These are phyloP conservation scores for Coreius guichenoti DNA, from an alignment of 2,797 vertebrate species.

Conservation along the genomic window DNA sequence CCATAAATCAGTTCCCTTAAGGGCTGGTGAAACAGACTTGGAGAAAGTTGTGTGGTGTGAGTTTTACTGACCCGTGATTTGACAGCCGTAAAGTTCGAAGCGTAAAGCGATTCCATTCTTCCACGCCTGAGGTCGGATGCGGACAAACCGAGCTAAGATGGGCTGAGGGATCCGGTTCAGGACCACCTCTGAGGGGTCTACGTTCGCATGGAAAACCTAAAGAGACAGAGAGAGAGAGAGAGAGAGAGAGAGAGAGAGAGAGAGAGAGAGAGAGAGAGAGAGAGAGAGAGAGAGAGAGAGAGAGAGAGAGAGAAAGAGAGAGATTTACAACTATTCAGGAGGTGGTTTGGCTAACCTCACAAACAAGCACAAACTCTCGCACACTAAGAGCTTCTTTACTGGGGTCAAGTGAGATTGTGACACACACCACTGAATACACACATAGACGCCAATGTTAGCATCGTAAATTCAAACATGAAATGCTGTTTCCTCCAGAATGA, in stretches of 20 bases:
- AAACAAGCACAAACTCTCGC: conserved; percentile 55
- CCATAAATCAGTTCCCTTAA: background rate
- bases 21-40: background rate
- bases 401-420: conserved; percentile 52
- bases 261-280: conserved; percentile 34
- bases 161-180: conserved; percentile 92
- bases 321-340: too few relatives aligned
- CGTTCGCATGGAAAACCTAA: conserved; percentile 93
- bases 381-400: conserved; percentile 46
- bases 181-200: conserved; percentile 91
- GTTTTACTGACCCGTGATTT: conserved; percentile 87
- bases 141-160: conserved; percentile 90
- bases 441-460: conserved; percentile 11
- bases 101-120: conserved; percentile 91
- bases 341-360: conserved; percentile 8
- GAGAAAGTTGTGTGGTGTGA: conserved; percentile 43
- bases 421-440: conserved; percentile 46
- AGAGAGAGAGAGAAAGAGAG: conserved; percentile 37
- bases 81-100: conserved; percentile 95
- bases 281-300: too few relatives aligned
- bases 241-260: conserved; percentile 11
- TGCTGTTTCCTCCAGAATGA: conserved; percentile 39
- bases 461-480: conserved; percentile 45
- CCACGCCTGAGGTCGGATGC: conserved; percentile 93
- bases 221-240: conserved; percentile 41